Evolutionary conservation across 2,113 vertebrate species (phyloP).

Genomic region (Esox niger): DNA sequence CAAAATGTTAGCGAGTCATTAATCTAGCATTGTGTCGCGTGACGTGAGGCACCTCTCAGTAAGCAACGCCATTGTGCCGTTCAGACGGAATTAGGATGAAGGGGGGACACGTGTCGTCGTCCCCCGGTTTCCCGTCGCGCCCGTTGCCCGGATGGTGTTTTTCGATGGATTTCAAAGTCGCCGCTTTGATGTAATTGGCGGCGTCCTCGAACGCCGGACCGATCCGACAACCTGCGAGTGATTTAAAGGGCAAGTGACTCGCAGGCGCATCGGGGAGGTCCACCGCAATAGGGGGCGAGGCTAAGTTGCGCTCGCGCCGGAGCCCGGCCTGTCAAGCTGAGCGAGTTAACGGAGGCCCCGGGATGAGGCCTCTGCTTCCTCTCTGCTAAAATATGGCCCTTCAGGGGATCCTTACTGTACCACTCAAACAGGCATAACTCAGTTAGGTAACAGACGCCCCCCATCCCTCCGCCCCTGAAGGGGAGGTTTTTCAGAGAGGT

Average conservation of each 20-base stretch:
- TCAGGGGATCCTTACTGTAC: constrained; percentile 66
- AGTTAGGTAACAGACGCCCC: constrained; percentile 55
- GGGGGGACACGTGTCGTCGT: constrained; percentile 50
- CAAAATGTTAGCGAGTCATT: constrained; percentile 92
- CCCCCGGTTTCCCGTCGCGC: constrained; percentile 48
- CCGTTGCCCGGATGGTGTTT: constrained; percentile 58
- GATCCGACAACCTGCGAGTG: background rate
- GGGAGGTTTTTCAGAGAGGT: background rate
- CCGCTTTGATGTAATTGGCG: constrained; percentile 58
- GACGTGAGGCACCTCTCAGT: constrained; percentile 63
- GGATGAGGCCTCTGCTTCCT: constrained; percentile 62
- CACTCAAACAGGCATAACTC: constrained; percentile 73
- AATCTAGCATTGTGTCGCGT: constrained; percentile 77
- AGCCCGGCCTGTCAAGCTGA: constrained; percentile 7
- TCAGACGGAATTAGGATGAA: constrained; percentile 57
- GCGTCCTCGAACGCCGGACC: constrained; percentile 55
- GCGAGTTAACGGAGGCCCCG: constrained; percentile 52
- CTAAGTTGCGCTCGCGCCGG: constrained; percentile 48
- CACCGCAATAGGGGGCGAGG: constrained; percentile 8
- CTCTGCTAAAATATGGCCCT: constrained; percentile 65
- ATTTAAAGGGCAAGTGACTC: constrained; percentile 69
- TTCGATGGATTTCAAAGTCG: constrained; percentile 63
- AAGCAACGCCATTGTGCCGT: constrained; percentile 72
- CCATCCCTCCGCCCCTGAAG: constrained; percentile 11
- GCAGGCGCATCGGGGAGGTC: constrained; percentile 55